Evolutionary conservation across 1,140 invertebrate genomes (phyloP).

Genomic region (Calliopsis andreniformis): DNA sequence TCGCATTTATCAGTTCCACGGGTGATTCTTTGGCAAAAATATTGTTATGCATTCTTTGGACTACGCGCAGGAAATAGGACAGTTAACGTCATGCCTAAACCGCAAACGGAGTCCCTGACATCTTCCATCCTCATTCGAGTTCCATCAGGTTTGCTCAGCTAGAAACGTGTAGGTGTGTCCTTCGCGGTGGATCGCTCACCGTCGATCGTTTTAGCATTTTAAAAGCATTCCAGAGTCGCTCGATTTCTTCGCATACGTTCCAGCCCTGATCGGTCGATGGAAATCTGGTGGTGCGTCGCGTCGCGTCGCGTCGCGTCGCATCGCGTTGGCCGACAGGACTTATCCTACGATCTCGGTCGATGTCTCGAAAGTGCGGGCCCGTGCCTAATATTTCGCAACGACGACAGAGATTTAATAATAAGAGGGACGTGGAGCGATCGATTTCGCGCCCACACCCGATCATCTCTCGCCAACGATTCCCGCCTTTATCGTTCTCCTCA

Average conservation of each 20-base stretch:
- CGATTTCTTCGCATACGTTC: conserved; percentile 42
- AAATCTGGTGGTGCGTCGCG: conserved; percentile 32
- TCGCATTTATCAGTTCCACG: no score
- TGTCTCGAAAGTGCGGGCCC: conserved; percentile 31
- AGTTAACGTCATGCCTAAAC: neutral
- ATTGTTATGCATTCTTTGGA: no score
- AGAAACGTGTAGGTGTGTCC: conserved; percentile 34
- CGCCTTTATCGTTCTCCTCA: conserved; percentile 11
- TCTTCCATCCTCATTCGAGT: no score
- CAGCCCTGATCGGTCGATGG: conserved; percentile 40
- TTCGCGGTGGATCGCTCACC: conserved; percentile 19
- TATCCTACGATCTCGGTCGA: conserved; percentile 48
- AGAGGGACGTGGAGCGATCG: conserved; percentile 47
- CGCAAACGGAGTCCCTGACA: conserved; percentile 12
- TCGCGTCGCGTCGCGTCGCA: no score
- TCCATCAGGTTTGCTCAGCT: neutral
- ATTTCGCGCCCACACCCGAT: conserved; percentile 58
- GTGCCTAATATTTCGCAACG: conserved; percentile 50
- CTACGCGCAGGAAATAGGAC: no score
- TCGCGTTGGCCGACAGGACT: conserved; percentile 9
- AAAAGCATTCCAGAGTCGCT: conserved; percentile 63
- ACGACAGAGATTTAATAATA: conserved; percentile 56
- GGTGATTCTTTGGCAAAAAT: no score
- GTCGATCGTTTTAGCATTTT: conserved; percentile 67
- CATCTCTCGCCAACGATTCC: conserved; percentile 22